These are phyloP conservation scores for Bombus pascuorum DNA, from an alignment of 1,140 invertebrate genomes.

Conservation along the genomic window DNA sequence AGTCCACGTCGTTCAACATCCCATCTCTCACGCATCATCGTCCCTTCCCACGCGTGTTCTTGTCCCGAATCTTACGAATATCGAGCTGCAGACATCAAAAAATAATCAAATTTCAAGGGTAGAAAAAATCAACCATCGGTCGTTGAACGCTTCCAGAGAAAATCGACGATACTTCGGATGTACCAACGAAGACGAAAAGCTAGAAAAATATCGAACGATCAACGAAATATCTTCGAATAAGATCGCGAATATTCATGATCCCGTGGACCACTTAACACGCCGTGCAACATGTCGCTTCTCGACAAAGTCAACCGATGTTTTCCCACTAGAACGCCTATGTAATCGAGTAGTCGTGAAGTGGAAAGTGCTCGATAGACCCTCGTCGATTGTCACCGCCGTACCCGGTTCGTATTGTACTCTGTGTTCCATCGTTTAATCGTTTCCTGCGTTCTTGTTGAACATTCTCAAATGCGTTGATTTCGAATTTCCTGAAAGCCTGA, in stretches of 20 bases:
- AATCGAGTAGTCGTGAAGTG: constrained; percentile 14
- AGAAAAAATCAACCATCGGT: no score
- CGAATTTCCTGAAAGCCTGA: not conserved
- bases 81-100: not conserved
- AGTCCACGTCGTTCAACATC: constrained; percentile 36
- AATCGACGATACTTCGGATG: no score
- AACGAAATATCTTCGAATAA: not conserved
- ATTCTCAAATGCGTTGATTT: not conserved
- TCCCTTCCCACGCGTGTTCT: not conserved
- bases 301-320: constrained; percentile 46
- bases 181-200: no score
- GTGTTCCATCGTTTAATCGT: not conserved
- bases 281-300: not conserved
- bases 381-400: constrained; percentile 12
- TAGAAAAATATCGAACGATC: not conserved
- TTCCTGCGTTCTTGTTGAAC: not conserved
- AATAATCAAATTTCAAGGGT: not conserved
- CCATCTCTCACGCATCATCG: constrained; percentile 16
- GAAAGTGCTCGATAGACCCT: not conserved
- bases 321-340: constrained; percentile 41
- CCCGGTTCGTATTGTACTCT: not conserved
- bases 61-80: not conserved
- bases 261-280: not conserved
- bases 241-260: not conserved
- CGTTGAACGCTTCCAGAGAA: no score